Evolutionary conservation across 2,113 vertebrate genomes (phyloP).

Genomic region (Paramisgurnus dabryanus): DNA sequence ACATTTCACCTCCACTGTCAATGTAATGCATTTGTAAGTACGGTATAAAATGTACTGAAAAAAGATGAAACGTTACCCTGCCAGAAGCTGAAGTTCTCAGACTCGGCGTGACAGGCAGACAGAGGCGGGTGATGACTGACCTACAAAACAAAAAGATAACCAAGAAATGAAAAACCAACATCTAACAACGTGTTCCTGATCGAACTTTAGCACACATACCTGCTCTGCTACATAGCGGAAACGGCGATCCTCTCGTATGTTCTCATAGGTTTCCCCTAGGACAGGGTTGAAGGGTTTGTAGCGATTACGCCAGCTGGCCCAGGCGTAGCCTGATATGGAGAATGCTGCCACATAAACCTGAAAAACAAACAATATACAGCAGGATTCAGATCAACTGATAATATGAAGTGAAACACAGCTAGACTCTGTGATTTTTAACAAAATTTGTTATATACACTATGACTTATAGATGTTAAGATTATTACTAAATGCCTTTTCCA

Average conservation of each 20-base stretch:
- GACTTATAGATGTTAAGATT: too few species aligned
- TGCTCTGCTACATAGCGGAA: slow-evolving; percentile 89
- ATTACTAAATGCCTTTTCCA: too few species aligned
- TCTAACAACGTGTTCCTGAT: neutral
- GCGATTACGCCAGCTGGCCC: slow-evolving; percentile 84
- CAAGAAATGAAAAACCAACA: neutral
- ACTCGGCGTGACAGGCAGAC: slow-evolving; percentile 87
- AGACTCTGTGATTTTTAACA: neutral
- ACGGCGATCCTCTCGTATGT: slow-evolving; percentile 80
- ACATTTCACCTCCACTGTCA: too few species aligned
- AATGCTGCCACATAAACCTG: slow-evolving; percentile 88
- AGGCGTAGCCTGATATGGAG: slow-evolving; percentile 90
- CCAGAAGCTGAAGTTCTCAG: slow-evolving; percentile 90
- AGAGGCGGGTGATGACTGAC: slow-evolving; percentile 89
- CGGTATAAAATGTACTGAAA: too few species aligned
- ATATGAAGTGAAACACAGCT: neutral
- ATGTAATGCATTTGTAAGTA: too few species aligned
- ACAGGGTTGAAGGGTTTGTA: slow-evolving; percentile 95
- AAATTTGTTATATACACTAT: too few species aligned
- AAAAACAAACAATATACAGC: neutral
- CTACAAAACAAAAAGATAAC: slow-evolving; percentile 59
- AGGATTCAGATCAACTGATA: neutral
- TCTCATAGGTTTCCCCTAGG: slow-evolving; percentile 92
- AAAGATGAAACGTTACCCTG: slow-evolving; percentile 75
- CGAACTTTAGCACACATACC: slow-evolving; percentile 65